Evolutionary conservation across 2,888 invertebrate species (phyloP).

Genomic region (Dusona sp.): DNA sequence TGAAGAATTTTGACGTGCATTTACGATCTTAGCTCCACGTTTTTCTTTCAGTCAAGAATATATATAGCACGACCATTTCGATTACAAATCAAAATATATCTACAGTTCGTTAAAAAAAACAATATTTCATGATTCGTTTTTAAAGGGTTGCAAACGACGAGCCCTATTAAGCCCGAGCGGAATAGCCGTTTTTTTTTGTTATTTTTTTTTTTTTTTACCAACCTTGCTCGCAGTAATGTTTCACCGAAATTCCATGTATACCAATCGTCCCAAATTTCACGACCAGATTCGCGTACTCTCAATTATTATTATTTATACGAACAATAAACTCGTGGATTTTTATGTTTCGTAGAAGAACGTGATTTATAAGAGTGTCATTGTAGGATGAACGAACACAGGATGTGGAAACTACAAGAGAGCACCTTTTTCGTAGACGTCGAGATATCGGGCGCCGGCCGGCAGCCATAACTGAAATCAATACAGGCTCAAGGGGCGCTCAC

Average conservation of each 20-base stretch:
- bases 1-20: conserved; percentile 8
- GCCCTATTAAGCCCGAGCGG: neutral
- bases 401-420: conserved; percentile 43
- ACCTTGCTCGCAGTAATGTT: conserved; percentile 49
- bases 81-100: neutral
- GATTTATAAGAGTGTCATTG: conserved; percentile 36
- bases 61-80: neutral
- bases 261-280: conserved; percentile 39
- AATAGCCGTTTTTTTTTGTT: conserved; percentile 8
- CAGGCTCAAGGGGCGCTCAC: conserved; percentile 76
- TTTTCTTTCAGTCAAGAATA: neutral
- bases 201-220: conserved; percentile 41
- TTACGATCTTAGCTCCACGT: neutral
- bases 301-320: neutral
- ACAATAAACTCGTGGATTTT: conserved; percentile 31
- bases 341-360: neutral
- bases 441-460: conserved; percentile 72
- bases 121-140: neutral
- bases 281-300: conserved; percentile 29
- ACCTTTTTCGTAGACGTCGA: conserved; percentile 59
- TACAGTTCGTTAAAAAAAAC: neutral
- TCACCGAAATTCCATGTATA: conserved; percentile 63
- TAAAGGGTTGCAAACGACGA: neutral
- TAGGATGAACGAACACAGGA: conserved; percentile 40
- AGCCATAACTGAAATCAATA: conserved; percentile 83